These are phyloP conservation scores for Neoscelio sp. DNA, from an alignment of 2,888 invertebrate genomes.

Conservation along the genomic window DNA sequence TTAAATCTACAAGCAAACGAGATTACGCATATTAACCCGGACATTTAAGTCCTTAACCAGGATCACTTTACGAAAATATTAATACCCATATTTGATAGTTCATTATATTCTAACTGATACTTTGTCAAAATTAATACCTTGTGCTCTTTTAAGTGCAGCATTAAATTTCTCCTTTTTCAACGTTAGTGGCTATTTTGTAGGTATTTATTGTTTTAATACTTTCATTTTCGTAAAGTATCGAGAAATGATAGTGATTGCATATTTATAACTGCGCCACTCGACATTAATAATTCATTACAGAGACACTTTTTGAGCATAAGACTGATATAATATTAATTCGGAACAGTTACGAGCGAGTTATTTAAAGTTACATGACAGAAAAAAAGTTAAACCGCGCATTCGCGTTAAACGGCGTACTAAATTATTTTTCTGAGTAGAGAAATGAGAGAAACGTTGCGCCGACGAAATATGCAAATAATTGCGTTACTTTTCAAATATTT, in stretches of 20 bases:
- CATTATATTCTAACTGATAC: constrained; percentile 60
- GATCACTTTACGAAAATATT: constrained; percentile 48
- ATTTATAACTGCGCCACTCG: constrained; percentile 39
- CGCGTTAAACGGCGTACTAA: constrained; percentile 53
- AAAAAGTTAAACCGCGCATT: constrained; percentile 39
- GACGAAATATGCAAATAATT: constrained; percentile 17
- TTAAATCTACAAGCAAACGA: constrained; percentile 52
- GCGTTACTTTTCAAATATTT: background rate
- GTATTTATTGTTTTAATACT: constrained; percentile 40
- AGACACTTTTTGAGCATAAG: constrained; percentile 19
- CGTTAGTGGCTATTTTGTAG: background rate
- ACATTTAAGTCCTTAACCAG: constrained; percentile 27
- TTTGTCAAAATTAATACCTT: constrained; percentile 60
- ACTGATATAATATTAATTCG: constrained; percentile 48
- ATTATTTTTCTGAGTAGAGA: constrained; percentile 52
- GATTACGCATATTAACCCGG: constrained; percentile 57
- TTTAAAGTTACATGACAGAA: constrained; percentile 31
- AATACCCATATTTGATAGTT: constrained; percentile 56
- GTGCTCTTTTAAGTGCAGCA: constrained; percentile 46
- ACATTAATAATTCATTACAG: constrained; percentile 51
- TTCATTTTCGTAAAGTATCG: constrained; percentile 23
- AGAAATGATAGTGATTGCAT: constrained; percentile 40
- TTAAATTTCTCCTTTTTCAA: constrained; percentile 18
- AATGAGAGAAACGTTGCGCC: constrained; percentile 8
- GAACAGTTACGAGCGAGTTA: constrained; percentile 37